Evolutionary conservation across 2,888 invertebrate genomes (phyloP), one percentile per base, ranked within the genome.

Genomic region (Strigamia maritima): DNA sequence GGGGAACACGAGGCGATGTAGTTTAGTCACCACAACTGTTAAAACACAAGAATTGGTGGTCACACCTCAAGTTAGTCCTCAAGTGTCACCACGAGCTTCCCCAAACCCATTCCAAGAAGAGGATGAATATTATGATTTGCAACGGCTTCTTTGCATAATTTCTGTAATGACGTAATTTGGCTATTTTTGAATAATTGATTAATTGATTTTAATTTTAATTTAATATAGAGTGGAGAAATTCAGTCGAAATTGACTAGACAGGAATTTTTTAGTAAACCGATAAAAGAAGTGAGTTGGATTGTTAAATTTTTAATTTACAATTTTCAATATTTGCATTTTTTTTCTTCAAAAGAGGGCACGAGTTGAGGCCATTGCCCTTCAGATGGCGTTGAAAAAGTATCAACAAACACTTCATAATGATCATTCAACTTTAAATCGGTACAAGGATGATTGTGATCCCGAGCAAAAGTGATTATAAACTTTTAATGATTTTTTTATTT

Each of bases 91-190:
- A 7, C 8, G 24, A 7, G 10, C 12, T 14, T 76, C 76, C 8
- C 76, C 76, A 35, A 19, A 19, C 19, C 1, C 22, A 10, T 38
- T 38, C 19, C n/a, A 19, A 28, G 75, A 75, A n/a, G 75, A 75
- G 75, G 75, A 75, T n/a, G 75, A 75, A n/a, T 75, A 75, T 75
- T 35, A 28, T 6, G 75, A 75, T 28, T n/a, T 76, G 22, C 38
- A 76, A 19, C 38, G 31, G 35, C 38, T 76, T 3, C 38, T 76
- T 16, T 16, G 38, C 35, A 16, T 75, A 10, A 75, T 75, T 31
- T 75, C 75, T 31, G 75, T 75, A 70, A 49, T 49, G 2, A 49
- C 12, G 3, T 49, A 2, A 10, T 49, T 31, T 2, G 3, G 31
- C 31, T 2, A 49, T 6, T n/a, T 49, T 49, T 49, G 49, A 49